Base-by-base conservation (phyloP, 2,797 vertebrate genomes). In the Crax fasciolata region DNA sequence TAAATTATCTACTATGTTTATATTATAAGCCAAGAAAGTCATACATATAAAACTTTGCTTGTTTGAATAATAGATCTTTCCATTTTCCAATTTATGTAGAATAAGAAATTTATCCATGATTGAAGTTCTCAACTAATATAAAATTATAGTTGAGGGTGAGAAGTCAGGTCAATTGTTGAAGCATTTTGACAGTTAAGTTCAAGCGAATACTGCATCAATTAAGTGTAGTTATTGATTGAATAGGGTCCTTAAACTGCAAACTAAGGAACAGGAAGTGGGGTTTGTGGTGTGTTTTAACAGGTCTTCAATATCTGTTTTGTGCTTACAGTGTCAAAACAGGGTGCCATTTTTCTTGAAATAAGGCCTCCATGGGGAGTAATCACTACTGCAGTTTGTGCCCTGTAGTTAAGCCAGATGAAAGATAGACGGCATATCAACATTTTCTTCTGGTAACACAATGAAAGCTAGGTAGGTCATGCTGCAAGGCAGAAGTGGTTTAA, bases 1-100 rank as follows among this genome's bases (percentile, higher is more conserved):
- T 96, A 96, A 91, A 96, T 96, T 96, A 96, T 96, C 93, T 87
- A 74, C 78, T 76, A 21, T 93, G 91, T 95, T 96, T 91, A 85
- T 84, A 51, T 91, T 94, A 89, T 66, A 95, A 93, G 80, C 76
- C 91, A 96, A 93, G 90, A 85, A 95, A 94, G 57, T 94, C 19
- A 81, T 90, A 95, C 48, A 71, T 82, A 77, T 92, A 93, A 93
- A 89, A 91, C 70, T 54, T 78, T 57, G 76, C 83, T 94, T 96
- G 91, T 94, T 95, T 85, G 46, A 95, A 79, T 93, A 95, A 94
- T 74, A 86, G 83, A 91, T 84, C 88, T 94, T 94, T 95, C 77
- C 61, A 7, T 91, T 96, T 94, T 93, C 58, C 68, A 83, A 24
- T 88, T 0, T 1, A 74, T 41, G 18, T 70, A 71, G 74, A 91